Evolutionary conservation across 2,797 vertebrate species (phyloP), one percentile per base, ranked within the genome.

Genomic region (Melanotaenia nigrans): DNA sequence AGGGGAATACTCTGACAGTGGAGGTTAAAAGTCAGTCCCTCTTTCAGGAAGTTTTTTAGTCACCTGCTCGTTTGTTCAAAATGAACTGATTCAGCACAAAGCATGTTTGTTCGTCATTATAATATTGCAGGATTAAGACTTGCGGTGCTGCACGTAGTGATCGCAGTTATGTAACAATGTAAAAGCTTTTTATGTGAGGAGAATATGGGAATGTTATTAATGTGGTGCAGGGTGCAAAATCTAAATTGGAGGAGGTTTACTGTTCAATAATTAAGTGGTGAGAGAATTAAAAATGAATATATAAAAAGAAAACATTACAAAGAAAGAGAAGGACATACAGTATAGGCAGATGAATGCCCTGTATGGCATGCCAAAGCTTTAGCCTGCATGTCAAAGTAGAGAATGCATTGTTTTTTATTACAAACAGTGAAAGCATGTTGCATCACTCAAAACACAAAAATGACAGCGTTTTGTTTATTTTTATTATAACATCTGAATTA

Each of bases 21-120:
- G 71, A 85, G 79, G 91, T 92, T 92, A 91, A 88, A 85, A 20
- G 81, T 81, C 73, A 65, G 64, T 71, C 78, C 55, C 75, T 81
- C 83, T 83, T 71, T 83, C 88, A 91, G 83, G 84, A 80, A 64
- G 88, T 92, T 90, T 93, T 90, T 64, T 82, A 87, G 40, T 81
- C 89, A 90, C 87, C 84, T 90, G 87, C 84, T 80, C 81, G 25
- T 71, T 68, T 59, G 24, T 67, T 35, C 54, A 30, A 1, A 56
- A 62, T 49, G 4, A 63, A 78, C 25, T 24, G 18, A 77, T 65
- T 64, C 5, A 66, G 5, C 18, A 74, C 70, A 68, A 74, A 32
- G 3, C 18, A 49, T n/a, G 3, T 35, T 65, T 67, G 24, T 24
- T 59, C 45, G 35, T 63, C 22, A 49, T 60, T 51, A 47, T 12